Conservation (phyloP, 2,888 invertebrate genomes). For the Caenorhabditis macrosperma region DNA sequence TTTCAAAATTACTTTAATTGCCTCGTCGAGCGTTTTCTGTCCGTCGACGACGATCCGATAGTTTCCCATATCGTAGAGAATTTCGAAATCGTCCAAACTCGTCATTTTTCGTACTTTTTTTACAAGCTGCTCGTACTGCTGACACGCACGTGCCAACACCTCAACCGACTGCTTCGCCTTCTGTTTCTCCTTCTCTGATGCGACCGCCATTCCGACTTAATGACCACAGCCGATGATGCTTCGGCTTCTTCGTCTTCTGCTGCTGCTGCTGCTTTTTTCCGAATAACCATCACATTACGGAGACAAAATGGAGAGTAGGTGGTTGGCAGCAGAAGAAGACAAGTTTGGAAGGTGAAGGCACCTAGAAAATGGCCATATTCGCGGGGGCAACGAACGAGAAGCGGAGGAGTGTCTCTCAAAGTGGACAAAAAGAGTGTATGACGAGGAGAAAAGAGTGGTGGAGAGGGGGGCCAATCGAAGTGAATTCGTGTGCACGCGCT, state of each 20-base stretch:
- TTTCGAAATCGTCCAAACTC: slow-evolving; percentile 22
- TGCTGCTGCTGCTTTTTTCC: slow-evolving; percentile 22
- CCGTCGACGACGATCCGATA: slow-evolving; percentile 55
- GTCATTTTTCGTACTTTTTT: slow-evolving; percentile 15
- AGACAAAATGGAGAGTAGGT: slow-evolving; percentile 4
- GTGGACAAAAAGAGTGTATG: slow-evolving; percentile 1
- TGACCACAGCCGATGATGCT: slow-evolving; percentile 16
- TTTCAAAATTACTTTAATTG: slow-evolving; percentile 52
- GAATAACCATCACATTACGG: slow-evolving; percentile 50
- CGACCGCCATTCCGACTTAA: slow-evolving; percentile 34
- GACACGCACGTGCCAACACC: slow-evolving; percentile 34
- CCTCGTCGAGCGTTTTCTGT: slow-evolving; percentile 50
- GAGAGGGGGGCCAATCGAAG: slow-evolving; percentile 26
- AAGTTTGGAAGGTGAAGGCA: slow-evolving; percentile 24
- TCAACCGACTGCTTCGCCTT: slow-evolving; percentile 34
- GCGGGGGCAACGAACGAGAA: slow-evolving; percentile 11
- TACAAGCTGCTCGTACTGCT: slow-evolving; percentile 18
- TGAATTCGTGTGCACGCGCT: slow-evolving; percentile 48
- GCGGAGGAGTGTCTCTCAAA: background rate
- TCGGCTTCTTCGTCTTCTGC: slow-evolving; percentile 5
- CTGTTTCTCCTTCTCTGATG: slow-evolving; percentile 12
- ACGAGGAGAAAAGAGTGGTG: slow-evolving; percentile 2
- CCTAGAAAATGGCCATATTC: slow-evolving; percentile 25
- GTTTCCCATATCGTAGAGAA: slow-evolving; percentile 53
- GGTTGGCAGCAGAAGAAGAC: slow-evolving; percentile 9